Conservation (phyloP, 2,888 invertebrate species). For the Drosophila vallismaia region DNA sequence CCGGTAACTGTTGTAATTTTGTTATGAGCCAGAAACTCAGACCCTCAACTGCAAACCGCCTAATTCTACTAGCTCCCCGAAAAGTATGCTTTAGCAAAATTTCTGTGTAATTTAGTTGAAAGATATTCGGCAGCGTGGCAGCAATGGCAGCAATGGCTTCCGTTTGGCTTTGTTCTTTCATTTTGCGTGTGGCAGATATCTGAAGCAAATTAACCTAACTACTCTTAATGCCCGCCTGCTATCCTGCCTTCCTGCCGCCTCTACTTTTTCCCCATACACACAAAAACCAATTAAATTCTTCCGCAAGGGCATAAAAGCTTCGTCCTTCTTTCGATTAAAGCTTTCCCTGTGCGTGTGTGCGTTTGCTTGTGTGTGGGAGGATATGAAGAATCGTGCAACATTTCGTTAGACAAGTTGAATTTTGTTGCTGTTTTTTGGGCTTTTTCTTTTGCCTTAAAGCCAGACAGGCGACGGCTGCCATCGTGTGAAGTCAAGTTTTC, state of each 20-base stretch:
- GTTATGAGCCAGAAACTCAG: slow-evolving; percentile 24
- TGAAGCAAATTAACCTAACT: slow-evolving; percentile 51
- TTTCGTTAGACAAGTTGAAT: slow-evolving; percentile 25
- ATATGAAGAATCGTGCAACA: slow-evolving; percentile 2
- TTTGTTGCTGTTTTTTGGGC: background rate
- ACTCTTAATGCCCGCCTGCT: slow-evolving; percentile 32
- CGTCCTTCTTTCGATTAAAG: slow-evolving; percentile 44
- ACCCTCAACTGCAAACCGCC: background rate
- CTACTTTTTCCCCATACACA: slow-evolving; percentile 10
- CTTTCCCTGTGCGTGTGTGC: background rate
- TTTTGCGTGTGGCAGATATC: slow-evolving; percentile 43
- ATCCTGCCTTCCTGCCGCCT: slow-evolving; percentile 4
- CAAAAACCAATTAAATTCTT: slow-evolving; percentile 49
- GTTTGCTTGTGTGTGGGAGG: background rate
- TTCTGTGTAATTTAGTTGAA: slow-evolving; percentile 33
- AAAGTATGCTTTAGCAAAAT: slow-evolving; percentile 27
- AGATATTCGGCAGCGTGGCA: slow-evolving; percentile 21
- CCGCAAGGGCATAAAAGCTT: slow-evolving; percentile 58
- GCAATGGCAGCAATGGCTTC: slow-evolving; percentile 5
- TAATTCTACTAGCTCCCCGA: slow-evolving; percentile 11
- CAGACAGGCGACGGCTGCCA: slow-evolving; percentile 30
- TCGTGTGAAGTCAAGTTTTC: slow-evolving; percentile 66
- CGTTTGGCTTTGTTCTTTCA: slow-evolving; percentile 36
- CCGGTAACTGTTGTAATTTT: slow-evolving; percentile 32
- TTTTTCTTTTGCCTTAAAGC: slow-evolving; percentile 30